phyloP scores from a whole-genome alignment of 2,888 invertebrate genomes.

The Meteorus colon region DNA sequence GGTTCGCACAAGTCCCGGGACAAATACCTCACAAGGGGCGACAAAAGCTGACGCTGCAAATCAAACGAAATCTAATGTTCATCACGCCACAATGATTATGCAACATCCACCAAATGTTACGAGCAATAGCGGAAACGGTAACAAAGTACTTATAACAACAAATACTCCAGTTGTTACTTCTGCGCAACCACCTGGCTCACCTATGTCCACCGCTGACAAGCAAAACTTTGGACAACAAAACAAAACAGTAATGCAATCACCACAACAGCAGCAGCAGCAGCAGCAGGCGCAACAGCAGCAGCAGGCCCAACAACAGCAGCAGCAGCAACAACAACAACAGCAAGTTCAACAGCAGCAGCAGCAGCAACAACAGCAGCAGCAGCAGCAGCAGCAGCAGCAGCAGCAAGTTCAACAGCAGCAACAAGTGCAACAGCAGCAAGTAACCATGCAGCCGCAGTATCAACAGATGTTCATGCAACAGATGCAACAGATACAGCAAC shows the following conservation, averaged over 20 bases:
- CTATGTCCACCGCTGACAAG: conserved; percentile 77
- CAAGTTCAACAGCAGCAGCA: conserved; percentile 64
- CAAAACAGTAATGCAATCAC: conserved; percentile 71
- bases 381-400: conserved; percentile 65
- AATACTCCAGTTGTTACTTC: conserved; percentile 60
- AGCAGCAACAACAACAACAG: conserved; percentile 68
- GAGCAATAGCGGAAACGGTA: conserved; percentile 59
- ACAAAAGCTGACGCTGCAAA: conserved; percentile 83
- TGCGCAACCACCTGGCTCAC: conserved; percentile 74
- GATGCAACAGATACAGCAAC: conserved; percentile 66
- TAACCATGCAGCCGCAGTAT: conserved; percentile 57
- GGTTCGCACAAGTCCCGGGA: conserved; percentile 81
- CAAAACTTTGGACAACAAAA: conserved; percentile 73
- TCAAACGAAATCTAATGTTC: conserved; percentile 75
- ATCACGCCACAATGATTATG: conserved; percentile 66
- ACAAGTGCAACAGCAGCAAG: conserved; percentile 62
- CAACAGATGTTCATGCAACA: conserved; percentile 60
- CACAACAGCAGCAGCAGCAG: conserved; percentile 71
- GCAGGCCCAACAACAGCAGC: conserved; percentile 68
- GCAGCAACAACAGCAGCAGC: conserved; percentile 64
- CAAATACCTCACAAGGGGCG: conserved; percentile 74
- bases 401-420: conserved; percentile 61
- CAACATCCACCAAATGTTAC: conserved; percentile 60
- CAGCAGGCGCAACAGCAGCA: conserved; percentile 59
- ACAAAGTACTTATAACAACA: conserved; percentile 61